Percentiles rank a stretch among this genome's conserved stretches.
These are phyloP conservation scores for Cyanistes caeruleus DNA, from an alignment of 2,113 vertebrate genomes.

Conservation along the genomic window DNA sequence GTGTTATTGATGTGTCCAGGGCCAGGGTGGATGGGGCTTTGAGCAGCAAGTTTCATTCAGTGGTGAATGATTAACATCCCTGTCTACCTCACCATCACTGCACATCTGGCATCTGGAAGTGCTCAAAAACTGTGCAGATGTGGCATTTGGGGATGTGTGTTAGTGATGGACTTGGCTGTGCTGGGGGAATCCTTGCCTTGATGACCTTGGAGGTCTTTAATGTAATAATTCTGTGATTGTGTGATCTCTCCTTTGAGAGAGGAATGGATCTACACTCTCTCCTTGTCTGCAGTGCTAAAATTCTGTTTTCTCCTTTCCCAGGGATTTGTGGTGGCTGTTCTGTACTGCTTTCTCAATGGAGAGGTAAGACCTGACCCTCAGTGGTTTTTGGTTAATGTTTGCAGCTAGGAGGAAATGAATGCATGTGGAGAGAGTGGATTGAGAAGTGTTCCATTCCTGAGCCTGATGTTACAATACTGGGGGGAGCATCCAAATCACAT, in stretches of 20 bases:
- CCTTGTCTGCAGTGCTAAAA: not conserved
- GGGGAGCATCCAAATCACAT: not conserved
- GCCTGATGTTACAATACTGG: not conserved
- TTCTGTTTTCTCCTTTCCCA: slow-evolving; percentile 4
- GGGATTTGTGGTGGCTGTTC: slow-evolving; percentile 82
- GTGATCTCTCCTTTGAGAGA: not conserved
- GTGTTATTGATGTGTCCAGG: not conserved
- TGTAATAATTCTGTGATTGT: no score
- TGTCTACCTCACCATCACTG: not conserved
- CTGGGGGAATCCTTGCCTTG: not conserved
- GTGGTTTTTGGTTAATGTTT: not conserved
- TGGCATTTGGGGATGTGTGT: not conserved
- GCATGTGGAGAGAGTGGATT: no score
- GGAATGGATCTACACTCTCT: not conserved
- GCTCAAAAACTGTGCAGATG: not conserved
- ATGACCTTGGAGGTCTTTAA: not conserved
- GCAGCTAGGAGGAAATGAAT: not conserved
- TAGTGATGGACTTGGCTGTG: not conserved
- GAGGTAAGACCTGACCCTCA: slow-evolving; percentile 79
- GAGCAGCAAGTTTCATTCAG: not conserved
- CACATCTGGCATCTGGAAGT: not conserved
- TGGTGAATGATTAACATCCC: not conserved
- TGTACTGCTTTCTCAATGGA: slow-evolving; percentile 85
- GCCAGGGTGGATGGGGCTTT: not conserved
- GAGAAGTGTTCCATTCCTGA: not conserved